These are phyloP conservation scores for Tursiops truncatus DNA, from an alignment of 2,113 vertebrate species.

Conservation along the genomic window DNA sequence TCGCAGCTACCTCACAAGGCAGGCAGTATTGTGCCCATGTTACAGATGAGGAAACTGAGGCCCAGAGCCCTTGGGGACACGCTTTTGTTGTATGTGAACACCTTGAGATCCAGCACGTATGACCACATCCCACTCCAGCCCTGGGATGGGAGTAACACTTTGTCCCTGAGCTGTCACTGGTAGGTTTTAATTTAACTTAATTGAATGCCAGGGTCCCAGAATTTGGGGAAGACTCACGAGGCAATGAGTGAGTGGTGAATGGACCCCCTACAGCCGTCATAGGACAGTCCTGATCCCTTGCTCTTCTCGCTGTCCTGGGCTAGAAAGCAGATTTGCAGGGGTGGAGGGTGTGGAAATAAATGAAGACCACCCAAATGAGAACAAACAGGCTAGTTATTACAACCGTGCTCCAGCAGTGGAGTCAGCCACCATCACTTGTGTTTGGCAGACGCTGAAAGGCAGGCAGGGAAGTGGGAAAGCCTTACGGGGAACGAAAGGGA, in stretches of 20 bases:
- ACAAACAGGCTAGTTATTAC: not conserved
- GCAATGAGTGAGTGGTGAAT: accelerated
- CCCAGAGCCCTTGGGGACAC: not conserved
- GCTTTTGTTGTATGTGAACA: not conserved
- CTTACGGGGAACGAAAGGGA: not conserved
- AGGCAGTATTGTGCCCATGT: not conserved
- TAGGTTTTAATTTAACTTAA: not conserved
- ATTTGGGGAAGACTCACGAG: not conserved
- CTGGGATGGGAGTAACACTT: not conserved
- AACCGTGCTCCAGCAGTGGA: accelerated
- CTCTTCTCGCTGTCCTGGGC: not conserved
- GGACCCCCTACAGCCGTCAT: accelerated
- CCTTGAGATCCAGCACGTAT: not conserved
- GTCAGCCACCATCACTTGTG: not conserved
- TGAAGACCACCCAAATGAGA: too few relatives aligned
- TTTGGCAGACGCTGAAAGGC: not conserved
- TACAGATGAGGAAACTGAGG: not conserved
- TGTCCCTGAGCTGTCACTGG: not conserved
- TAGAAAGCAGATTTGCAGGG: not conserved
- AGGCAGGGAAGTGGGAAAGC: not conserved
- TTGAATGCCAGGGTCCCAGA: not conserved
- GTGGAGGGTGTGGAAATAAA: not conserved
- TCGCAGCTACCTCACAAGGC: not conserved
- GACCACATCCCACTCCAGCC: not conserved
- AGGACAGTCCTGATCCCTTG: accelerated